A percentile compares a stretch with the other conserved stretches of the same genome.
phyloP scores from a whole-genome alignment of 2,113 vertebrate genomes.

The Chlorodrepanis virens region DNA sequence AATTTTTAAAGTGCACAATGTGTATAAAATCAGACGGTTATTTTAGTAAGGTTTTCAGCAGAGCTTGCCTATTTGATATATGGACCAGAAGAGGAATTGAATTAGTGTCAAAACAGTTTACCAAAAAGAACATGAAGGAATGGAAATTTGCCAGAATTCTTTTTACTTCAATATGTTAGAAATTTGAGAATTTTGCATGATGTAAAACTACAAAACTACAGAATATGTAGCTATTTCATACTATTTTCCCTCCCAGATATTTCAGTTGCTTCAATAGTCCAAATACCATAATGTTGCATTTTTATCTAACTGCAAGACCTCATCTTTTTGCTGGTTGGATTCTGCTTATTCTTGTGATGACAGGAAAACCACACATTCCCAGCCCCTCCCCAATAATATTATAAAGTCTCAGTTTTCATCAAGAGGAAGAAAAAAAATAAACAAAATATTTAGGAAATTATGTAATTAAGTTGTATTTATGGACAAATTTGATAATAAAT shows the following conservation, averaged over 20 bases:
- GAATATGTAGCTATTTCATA: not conserved
- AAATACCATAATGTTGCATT: not conserved
- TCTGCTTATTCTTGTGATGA: not conserved
- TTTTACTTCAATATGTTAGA: not conserved
- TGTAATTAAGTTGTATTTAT: not conserved
- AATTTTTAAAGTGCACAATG: not conserved
- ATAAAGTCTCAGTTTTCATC: not conserved
- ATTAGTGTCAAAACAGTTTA: not conserved
- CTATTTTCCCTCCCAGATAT: not conserved
- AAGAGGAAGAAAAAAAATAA: not conserved
- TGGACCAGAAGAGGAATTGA: not conserved
- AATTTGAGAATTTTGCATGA: not conserved
- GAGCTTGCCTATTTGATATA: not conserved
- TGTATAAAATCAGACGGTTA: not conserved
- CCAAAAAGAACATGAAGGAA: not conserved
- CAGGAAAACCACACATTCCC: not conserved
- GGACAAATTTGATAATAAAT: not conserved
- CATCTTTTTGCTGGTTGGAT: not conserved
- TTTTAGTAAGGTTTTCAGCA: not conserved
- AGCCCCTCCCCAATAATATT: accelerated
- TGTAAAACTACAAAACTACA: not conserved
- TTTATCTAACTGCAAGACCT: not conserved
- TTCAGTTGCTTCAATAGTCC: not conserved
- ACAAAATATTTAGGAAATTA: not conserved
- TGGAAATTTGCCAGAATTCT: not conserved